phyloP scores from a whole-genome alignment of 2,113 vertebrate genomes.

The Callopanchax toddi region DNA sequence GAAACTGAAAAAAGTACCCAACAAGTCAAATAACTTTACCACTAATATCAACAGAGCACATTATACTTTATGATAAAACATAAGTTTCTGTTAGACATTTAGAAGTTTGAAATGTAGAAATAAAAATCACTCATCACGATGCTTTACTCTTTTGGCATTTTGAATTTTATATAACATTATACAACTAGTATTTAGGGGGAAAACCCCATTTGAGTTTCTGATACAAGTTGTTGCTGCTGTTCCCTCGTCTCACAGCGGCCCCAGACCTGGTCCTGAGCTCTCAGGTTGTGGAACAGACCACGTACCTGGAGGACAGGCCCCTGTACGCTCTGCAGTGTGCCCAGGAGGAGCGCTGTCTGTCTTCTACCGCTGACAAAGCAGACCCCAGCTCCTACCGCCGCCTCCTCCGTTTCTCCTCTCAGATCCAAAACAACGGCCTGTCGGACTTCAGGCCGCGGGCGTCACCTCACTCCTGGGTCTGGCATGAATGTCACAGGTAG shows the following conservation, averaged over 20 bases:
- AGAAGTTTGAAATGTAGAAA: no score
- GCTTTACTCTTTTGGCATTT: no score
- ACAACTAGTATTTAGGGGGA: no score
- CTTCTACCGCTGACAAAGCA: constrained; percentile 78
- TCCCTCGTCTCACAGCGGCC: constrained; percentile 80
- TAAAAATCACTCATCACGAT: no score
- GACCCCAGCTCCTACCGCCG: constrained; percentile 83
- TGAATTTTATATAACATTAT: no score
- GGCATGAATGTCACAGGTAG: constrained; percentile 96
- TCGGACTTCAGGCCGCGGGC: constrained; percentile 90
- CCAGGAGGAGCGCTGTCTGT: constrained; percentile 92
- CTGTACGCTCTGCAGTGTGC: constrained; percentile 92
- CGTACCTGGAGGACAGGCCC: constrained; percentile 95
- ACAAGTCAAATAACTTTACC: not conserved
- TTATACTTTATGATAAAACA: no score
- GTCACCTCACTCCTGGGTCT: constrained; percentile 90
- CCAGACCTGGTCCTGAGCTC: constrained; percentile 93
- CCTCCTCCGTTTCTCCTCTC: constrained; percentile 94
- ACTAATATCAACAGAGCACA: not conserved
- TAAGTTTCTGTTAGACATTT: no score
- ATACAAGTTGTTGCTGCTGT: not conserved
- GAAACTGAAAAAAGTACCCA: constrained; percentile 32
- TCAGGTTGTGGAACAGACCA: constrained; percentile 87
- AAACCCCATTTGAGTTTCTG: not conserved
- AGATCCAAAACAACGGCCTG: constrained; percentile 95